These are phyloP conservation scores for Drosophila anomelani DNA, from an alignment of 2,888 invertebrate species.

Conservation along the genomic window DNA sequence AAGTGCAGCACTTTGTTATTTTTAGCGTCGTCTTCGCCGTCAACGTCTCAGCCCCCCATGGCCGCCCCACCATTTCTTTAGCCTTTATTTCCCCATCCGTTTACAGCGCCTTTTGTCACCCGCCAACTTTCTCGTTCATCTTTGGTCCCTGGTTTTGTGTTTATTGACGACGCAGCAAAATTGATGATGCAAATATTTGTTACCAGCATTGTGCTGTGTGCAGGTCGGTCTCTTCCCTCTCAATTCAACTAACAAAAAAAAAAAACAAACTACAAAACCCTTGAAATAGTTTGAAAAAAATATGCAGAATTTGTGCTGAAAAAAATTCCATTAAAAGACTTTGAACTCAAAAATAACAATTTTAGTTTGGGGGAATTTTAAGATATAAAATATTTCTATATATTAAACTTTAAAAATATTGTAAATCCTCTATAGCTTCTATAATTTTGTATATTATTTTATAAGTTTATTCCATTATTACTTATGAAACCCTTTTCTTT, in stretches of 20 bases:
- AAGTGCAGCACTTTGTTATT: conserved; percentile 76
- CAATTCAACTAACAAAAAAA: not conserved
- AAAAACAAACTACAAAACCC: not conserved
- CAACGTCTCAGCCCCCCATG: conserved; percentile 3
- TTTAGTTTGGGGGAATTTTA: not conserved
- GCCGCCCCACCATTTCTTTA: not conserved
- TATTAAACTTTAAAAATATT: too few species aligned
- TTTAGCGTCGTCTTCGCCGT: conserved; percentile 60
- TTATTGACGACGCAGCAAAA: conserved; percentile 49
- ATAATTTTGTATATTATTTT: not conserved
- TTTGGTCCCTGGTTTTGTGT: conserved; percentile 19
- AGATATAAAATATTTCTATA: too few species aligned
- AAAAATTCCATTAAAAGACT: not conserved
- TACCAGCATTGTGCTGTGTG: conserved; percentile 15
- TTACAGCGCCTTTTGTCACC: not conserved
- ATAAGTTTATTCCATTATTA: not conserved
- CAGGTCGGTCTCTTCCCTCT: not conserved
- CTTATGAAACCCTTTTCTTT: not conserved
- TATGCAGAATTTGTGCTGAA: not conserved
- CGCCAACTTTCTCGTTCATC: conserved; percentile 22
- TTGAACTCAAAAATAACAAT: too few species aligned
- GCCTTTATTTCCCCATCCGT: conserved; percentile 12
- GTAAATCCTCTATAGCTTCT: not conserved
- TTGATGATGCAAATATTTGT: conserved; percentile 69
- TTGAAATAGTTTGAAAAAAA: not conserved